Percentiles rank a stretch among this genome's conserved stretches.
Evolutionary conservation across 2,797 vertebrate species (phyloP).

Genomic region (Ceryle rudis): DNA sequence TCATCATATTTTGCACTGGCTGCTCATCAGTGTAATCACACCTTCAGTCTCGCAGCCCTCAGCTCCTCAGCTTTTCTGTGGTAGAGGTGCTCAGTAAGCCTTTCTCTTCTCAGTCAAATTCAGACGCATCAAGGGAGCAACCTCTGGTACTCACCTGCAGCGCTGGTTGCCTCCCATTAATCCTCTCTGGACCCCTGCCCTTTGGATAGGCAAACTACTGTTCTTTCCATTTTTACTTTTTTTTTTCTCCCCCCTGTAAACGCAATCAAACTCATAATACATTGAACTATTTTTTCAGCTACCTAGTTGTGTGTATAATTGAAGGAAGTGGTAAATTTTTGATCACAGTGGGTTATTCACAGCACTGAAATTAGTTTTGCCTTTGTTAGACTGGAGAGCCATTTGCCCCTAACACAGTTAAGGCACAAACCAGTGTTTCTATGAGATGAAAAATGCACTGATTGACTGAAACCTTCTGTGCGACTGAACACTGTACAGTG

Average conservation of each 20-base stretch:
- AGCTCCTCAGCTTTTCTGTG: not conserved
- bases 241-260: not conserved
- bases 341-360: not conserved
- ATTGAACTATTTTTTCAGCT: not conserved
- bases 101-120: not conserved
- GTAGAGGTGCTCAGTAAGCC: not conserved
- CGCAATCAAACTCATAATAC: not conserved
- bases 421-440: not conserved
- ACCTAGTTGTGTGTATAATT: not conserved
- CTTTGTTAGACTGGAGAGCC: constrained; percentile 5
- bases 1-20: not conserved
- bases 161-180: not conserved
- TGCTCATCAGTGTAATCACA: accelerated
- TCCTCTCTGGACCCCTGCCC: not conserved
- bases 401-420: not conserved
- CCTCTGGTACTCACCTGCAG: not conserved
- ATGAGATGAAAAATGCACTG: constrained; percentile 11
- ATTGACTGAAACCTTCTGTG: constrained; percentile 46
- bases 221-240: not conserved
- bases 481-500: not conserved
- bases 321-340: constrained; percentile 48
- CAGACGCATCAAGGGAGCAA: not conserved
- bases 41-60: not conserved
- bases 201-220: not conserved
- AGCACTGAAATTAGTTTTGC: constrained; percentile 22